A percentile compares a stretch with the other conserved stretches of the same genome.
Conservation (phyloP, 2,113 vertebrate species). For the Microcebus lehilahytsara region DNA sequence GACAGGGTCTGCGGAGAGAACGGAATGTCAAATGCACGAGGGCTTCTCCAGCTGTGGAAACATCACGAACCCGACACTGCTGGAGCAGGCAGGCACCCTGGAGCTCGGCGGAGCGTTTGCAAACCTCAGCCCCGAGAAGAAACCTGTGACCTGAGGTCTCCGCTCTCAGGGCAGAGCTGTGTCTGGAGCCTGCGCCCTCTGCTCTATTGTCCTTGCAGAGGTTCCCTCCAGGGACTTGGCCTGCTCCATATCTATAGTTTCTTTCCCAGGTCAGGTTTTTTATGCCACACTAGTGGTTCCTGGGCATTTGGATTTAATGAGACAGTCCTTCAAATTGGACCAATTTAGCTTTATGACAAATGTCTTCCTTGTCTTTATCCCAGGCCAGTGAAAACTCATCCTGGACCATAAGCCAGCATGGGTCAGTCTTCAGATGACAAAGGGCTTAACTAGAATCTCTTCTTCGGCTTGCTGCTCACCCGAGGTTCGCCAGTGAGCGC, state of each 20-base stretch:
- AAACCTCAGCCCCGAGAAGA: fast-evolving
- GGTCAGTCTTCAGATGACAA: not conserved
- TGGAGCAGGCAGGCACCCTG: not conserved
- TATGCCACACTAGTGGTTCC: not conserved
- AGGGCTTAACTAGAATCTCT: not conserved
- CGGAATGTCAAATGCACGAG: not conserved
- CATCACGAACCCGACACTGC: not conserved
- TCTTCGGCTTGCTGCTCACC: not conserved
- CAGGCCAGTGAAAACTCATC: not conserved
- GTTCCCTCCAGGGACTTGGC: fast-evolving
- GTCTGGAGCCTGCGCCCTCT: fast-evolving
- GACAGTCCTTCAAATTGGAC: not conserved
- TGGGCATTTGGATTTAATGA: not conserved
- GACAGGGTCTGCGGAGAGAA: conserved; percentile 82
- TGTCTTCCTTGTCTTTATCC: not conserved
- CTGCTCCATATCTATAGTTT: not conserved
- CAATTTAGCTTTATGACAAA: not conserved
- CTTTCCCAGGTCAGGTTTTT: not conserved
- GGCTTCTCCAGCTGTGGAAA: not conserved
- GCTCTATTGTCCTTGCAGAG: fast-evolving
- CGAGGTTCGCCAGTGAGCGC: not conserved
- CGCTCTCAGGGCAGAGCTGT: not conserved
- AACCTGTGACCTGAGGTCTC: fast-evolving
- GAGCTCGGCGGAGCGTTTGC: not conserved
- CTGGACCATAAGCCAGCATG: not conserved